Evolutionary conservation across 64 coral and sea anemone genomes (phyloP).

Genomic region (Anthopleura sola): DNA sequence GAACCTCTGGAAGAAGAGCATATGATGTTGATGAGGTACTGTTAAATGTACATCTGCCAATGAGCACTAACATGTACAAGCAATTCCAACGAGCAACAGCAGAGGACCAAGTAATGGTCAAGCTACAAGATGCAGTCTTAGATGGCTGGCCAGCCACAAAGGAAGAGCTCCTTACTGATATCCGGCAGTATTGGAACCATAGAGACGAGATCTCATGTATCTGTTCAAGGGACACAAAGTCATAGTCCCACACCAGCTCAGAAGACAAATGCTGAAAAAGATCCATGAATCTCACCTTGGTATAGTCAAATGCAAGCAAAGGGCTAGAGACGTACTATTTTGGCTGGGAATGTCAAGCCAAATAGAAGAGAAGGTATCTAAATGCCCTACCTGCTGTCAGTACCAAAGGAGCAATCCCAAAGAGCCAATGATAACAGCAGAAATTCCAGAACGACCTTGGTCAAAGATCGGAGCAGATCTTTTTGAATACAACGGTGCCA

Average conservation of each 20-base stretch:
- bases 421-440: constrained; percentile 23
- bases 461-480: constrained; percentile 17
- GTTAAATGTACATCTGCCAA: not conserved
- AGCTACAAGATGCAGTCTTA: constrained; percentile 1
- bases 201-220: not conserved
- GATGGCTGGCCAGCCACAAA: constrained; percentile 13
- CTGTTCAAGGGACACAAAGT: constrained; percentile 13
- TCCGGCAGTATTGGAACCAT: not conserved
- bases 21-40: constrained; percentile 41
- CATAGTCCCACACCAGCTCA: constrained; percentile 42
- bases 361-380: constrained; percentile 44
- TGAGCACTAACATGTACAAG: constrained; percentile 9
- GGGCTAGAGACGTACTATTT: constrained; percentile 38
- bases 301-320: constrained; percentile 54
- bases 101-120: constrained; percentile 13
- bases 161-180: not conserved
- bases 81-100: constrained; percentile 23
- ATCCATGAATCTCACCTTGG: constrained; percentile 40
- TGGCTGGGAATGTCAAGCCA: constrained; percentile 43
- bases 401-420: constrained; percentile 35
- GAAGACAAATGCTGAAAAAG: too few relatives aligned
- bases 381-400: constrained; percentile 39
- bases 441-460: constrained; percentile 15
- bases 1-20: constrained; percentile 60
- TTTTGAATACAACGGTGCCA: not conserved